These are phyloP conservation scores for Chloroceryle aenea DNA, from an alignment of 2,113 vertebrate genomes.

Conservation along the genomic window DNA sequence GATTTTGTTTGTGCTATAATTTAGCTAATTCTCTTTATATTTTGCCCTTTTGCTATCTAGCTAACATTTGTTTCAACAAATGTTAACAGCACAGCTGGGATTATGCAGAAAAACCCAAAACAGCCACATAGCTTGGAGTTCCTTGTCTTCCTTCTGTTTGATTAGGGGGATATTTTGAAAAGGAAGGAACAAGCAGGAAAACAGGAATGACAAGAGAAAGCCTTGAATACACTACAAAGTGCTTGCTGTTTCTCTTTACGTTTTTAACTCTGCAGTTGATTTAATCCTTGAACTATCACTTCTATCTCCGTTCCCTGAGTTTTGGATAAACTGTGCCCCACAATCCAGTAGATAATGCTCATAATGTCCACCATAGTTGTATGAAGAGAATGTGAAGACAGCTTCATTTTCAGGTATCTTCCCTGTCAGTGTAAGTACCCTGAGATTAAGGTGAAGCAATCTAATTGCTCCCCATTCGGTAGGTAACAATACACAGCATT, in stretches of 20 bases:
- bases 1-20: not conserved
- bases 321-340: not conserved
- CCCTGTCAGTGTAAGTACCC: not conserved
- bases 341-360: not conserved
- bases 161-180: not conserved
- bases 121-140: not conserved
- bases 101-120: not conserved
- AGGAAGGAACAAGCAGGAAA: not conserved
- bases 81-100: not conserved
- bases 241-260: not conserved
- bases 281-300: not conserved
- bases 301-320: not conserved
- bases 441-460: not conserved
- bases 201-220: not conserved
- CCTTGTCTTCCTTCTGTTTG: not conserved
- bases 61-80: not conserved
- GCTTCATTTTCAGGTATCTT: not conserved
- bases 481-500: not conserved
- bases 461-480: not conserved
- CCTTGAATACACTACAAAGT: not conserved
- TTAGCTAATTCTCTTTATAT: not conserved
- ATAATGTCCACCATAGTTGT: not conserved
- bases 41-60: not conserved
- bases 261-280: not conserved
- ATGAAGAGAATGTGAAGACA: rapidly evolving